Percentiles rank a stretch among this genome's conserved stretches.
These are phyloP conservation scores for Hirtodrosophila duncani DNA, from an alignment of 2,888 invertebrate species.

Conservation along the genomic window DNA sequence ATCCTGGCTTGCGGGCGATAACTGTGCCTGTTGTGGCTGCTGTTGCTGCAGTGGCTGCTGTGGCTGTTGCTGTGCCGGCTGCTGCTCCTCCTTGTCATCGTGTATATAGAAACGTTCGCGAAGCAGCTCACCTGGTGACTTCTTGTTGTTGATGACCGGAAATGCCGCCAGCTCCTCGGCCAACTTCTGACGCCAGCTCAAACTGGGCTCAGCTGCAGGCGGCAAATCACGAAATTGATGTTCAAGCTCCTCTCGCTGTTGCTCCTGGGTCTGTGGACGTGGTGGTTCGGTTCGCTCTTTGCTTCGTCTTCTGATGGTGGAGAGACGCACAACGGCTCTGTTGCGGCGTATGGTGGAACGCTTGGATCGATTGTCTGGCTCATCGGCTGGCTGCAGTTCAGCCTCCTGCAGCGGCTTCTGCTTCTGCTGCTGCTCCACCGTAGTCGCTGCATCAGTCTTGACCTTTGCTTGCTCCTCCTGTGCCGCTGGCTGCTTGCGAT, in stretches of 20 bases:
- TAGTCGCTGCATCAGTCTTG: slow-evolving; percentile 5
- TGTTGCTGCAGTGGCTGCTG: slow-evolving; percentile 15
- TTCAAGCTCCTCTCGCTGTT: background rate
- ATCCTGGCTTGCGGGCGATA: slow-evolving; percentile 14
- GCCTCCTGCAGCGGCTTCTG: slow-evolving; percentile 39
- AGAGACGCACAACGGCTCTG: slow-evolving; percentile 86
- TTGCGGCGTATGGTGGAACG: slow-evolving; percentile 85
- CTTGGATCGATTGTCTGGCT: slow-evolving; percentile 77
- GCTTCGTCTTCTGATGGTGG: slow-evolving; percentile 80
- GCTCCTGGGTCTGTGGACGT: slow-evolving; percentile 7
- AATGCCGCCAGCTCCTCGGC: slow-evolving; percentile 79
- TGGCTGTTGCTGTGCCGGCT: slow-evolving; percentile 1
- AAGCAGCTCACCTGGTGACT: slow-evolving; percentile 85
- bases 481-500: slow-evolving; percentile 3
- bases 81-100: slow-evolving; percentile 78
- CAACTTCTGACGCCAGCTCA: slow-evolving; percentile 82
- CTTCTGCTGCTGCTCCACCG: slow-evolving; percentile 72
- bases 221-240: slow-evolving; percentile 54
- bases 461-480: slow-evolving; percentile 6
- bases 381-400: no score
- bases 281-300: slow-evolving; percentile 49
- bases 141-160: slow-evolving; percentile 77
- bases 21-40: slow-evolving; percentile 33
- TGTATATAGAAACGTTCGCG: slow-evolving; percentile 82
- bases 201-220: slow-evolving; percentile 78